Percentiles rank a stretch among this genome's conserved stretches.
Conservation (phyloP, 2,888 invertebrate genomes). For the Brachyopa scutellaris region DNA sequence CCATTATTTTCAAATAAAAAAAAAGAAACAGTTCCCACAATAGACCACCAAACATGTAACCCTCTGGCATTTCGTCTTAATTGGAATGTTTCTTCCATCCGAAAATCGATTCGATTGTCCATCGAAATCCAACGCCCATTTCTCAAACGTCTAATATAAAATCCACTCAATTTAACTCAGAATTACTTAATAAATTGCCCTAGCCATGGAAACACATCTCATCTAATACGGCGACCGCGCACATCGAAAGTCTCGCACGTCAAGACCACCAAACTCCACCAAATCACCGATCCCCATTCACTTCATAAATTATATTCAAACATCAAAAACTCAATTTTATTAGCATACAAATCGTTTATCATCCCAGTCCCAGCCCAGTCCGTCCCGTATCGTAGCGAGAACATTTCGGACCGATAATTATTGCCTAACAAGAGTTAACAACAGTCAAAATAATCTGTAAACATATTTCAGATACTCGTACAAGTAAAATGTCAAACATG, state of each 20-base stretch:
- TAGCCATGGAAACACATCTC: conserved; percentile 50
- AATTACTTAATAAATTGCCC: conserved; percentile 72
- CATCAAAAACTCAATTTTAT: conserved; percentile 72
- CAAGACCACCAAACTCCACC: conserved; percentile 49
- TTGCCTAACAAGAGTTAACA: conserved; percentile 72
- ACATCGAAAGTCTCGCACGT: conserved; percentile 24
- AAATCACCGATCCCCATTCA: conserved; percentile 43
- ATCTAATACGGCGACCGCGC: neutral
- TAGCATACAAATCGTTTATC: conserved; percentile 73
- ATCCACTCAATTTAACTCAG: conserved; percentile 44
- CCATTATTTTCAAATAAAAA: conserved; percentile 47
- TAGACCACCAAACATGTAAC: conserved; percentile 60
- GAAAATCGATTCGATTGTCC: conserved; percentile 30
- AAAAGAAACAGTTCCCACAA: conserved; percentile 38
- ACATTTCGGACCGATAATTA: conserved; percentile 63
- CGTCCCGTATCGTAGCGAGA: conserved; percentile 51
- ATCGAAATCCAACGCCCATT: conserved; percentile 55
- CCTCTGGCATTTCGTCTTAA: conserved; percentile 60
- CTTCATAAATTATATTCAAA: conserved; percentile 72
- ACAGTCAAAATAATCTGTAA: conserved; percentile 72
- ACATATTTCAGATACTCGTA: conserved; percentile 71
- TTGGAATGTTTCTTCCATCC: conserved; percentile 28
- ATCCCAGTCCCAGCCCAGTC: conserved; percentile 30
- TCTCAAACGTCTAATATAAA: conserved; percentile 57
- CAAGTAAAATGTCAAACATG: conserved; percentile 67